Percentiles rank a stretch among this genome's conserved stretches.
phyloP scores from a whole-genome alignment of 2,797 vertebrate genomes.

The Stomatorhinus walkeri region DNA sequence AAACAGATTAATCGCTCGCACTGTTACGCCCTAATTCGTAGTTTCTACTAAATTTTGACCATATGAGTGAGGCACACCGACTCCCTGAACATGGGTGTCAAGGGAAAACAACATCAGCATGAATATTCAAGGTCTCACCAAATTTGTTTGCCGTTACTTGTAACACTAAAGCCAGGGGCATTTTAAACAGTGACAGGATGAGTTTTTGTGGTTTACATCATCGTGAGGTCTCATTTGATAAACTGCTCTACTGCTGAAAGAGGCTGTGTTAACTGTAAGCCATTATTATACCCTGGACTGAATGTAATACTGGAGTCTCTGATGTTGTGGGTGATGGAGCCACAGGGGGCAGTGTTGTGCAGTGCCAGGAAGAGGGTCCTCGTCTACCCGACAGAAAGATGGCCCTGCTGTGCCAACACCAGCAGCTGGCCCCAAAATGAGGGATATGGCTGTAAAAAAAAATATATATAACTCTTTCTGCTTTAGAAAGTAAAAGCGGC shows the following conservation, averaged over 20 bases:
- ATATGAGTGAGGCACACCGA: no score
- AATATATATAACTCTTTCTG: neutral
- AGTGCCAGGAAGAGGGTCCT: neutral
- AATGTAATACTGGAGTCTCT: neutral
- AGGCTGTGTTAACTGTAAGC: neutral
- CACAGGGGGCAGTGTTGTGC: neutral
- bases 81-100: neutral
- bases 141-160: neutral
- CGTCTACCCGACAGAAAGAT: neutral
- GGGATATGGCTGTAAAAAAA: conserved; percentile 15
- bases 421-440: conserved; percentile 7
- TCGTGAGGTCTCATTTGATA: neutral
- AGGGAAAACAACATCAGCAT: neutral
- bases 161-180: neutral
- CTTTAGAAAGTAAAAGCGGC: conserved; percentile 30
- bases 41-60: no score
- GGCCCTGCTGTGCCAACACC: neutral
- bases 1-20: no score
- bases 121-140: neutral
- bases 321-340: neutral
- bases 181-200: neutral
- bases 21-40: no score
- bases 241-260: neutral
- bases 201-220: neutral
- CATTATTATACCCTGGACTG: neutral